phyloP scores from a whole-genome alignment of 2,888 invertebrate genomes.

The Dynastes hyllus region DNA sequence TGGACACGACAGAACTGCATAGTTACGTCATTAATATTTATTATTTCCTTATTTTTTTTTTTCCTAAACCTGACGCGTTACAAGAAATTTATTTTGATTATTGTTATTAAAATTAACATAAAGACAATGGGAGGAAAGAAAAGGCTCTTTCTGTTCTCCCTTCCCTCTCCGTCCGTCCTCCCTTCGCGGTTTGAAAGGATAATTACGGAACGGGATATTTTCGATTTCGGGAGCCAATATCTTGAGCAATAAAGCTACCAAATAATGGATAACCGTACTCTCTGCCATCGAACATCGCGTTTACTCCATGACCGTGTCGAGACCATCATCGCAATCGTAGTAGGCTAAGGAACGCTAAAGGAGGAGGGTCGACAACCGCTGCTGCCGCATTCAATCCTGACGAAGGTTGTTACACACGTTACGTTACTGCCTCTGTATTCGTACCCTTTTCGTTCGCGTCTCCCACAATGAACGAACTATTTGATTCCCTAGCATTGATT shows the following conservation, averaged over 20 bases:
- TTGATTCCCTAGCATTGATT: constrained; percentile 57
- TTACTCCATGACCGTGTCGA: constrained; percentile 11
- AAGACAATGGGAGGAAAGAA: too few species aligned
- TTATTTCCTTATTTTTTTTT: too few species aligned
- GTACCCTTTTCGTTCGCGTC: constrained; percentile 26
- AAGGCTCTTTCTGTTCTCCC: too few species aligned
- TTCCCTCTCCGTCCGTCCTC: too few species aligned
- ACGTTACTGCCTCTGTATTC: not conserved
- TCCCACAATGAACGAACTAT: constrained; percentile 57
- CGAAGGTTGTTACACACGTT: constrained; percentile 20
- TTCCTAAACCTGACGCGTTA: too few species aligned
- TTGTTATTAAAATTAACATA: too few species aligned
- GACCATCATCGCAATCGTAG: not conserved
- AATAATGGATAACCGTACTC: constrained; percentile 40
- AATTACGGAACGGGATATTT: constrained; percentile 3
- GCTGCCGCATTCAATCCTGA: constrained; percentile 12
- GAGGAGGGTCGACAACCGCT: constrained; percentile 46
- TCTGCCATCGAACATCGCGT: constrained; percentile 18
- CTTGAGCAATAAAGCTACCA: constrained; percentile 31
- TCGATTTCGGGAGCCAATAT: not conserved
- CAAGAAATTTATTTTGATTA: too few species aligned
- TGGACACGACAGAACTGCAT: too few species aligned
- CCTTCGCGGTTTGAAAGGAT: not conserved
- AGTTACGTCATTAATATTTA: too few species aligned
- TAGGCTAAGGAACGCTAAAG: not conserved